Evolutionary conservation across 2,797 vertebrate species (phyloP), one percentile per base, ranked within the genome.

Genomic region (Eospalax fontanierii): DNA sequence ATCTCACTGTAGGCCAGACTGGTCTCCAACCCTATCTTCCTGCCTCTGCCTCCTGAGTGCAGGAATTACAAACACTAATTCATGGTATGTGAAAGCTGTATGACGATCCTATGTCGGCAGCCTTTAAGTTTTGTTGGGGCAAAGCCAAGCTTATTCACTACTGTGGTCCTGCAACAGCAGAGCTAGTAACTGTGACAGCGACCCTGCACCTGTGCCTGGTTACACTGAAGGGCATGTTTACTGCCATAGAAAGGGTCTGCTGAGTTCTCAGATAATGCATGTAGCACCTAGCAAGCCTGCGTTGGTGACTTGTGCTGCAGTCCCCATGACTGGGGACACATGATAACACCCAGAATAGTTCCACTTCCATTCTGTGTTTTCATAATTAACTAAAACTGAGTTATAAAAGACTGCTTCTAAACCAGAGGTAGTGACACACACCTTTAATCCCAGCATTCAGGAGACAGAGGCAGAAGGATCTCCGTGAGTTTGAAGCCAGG

Each of bases 81-180:
- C n/a, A n/a, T n/a, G n/a, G n/a, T n/a, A n/a, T n/a, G n/a, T n/a
- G n/a, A n/a, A n/a, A n/a, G n/a, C n/a, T n/a, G n/a, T 54, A 66
- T 54, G 43, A 93, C 88, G 90, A 54, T 96, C 24, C 28, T 33
- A 73, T 93, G 82, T 92, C 28, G 76, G 43, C 76, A 63, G 88
- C 80, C 33, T 81, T 74, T 76, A 54, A 65, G 11, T 88, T 95
- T 95, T 90, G 68, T 38, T 76, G 18, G 40, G 43, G 87, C 38
- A 79, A 19, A 89, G 30, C 24, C 30, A 68, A 33, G n/a, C 28
- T 82, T 92, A 81, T 73, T 95, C 33, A 86, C 33, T 88, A 38
- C 21, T 68, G 95, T 95, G 84, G 33, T 54, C 80, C 59, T 78
- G 0, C 63, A 57, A 85, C 19, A 38, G 7, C 38, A 80, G n/a